Conservation (phyloP, 2,797 vertebrate genomes). For the Tympanoctomys barrerae region DNA sequence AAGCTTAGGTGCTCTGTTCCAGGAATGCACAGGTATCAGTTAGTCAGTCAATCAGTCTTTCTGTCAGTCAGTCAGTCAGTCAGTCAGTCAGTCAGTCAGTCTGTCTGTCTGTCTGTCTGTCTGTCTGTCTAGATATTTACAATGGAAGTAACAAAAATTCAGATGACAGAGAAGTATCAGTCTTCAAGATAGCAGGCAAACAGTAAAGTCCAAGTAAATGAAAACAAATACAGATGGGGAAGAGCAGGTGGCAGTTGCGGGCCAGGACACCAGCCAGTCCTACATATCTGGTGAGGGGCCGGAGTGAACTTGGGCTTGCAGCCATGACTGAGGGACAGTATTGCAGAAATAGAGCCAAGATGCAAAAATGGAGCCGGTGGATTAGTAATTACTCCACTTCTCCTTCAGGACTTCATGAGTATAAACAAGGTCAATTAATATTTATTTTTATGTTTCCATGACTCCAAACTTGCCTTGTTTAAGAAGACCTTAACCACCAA, state of each 20-base stretch:
- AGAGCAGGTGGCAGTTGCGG: neutral
- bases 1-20: neutral
- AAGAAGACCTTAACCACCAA: neutral
- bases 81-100: too few relatives aligned
- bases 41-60: too few relatives aligned
- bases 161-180: neutral
- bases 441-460: neutral
- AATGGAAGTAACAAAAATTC: neutral
- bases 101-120: neutral
- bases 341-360: neutral
- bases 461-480: neutral
- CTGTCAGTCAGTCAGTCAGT: too few relatives aligned
- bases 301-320: neutral
- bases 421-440: neutral
- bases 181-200: neutral
- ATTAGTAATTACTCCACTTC: neutral
- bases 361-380: neutral
- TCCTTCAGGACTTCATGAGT: neutral
- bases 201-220: too few relatives aligned
- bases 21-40: neutral
- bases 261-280: neutral
- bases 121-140: too few relatives aligned
- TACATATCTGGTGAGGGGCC: neutral
- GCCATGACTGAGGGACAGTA: neutral
- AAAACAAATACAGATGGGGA: neutral